phyloP scores from a whole-genome alignment of 2,113 vertebrate genomes.

The Sapajus apella region DNA sequence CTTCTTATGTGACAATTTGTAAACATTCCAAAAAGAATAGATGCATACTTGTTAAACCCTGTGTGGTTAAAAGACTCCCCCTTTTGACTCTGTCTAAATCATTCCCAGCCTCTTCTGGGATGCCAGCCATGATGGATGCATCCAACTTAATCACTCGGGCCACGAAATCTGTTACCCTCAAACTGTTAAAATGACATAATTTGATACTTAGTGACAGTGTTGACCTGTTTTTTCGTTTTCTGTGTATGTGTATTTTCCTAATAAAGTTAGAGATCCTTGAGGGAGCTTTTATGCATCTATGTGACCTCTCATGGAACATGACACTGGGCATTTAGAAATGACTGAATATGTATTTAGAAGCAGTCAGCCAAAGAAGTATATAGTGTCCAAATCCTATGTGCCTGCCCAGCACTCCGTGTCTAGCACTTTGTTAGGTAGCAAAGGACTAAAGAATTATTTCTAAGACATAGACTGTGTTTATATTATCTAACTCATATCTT shows the following conservation, averaged over 20 bases:
- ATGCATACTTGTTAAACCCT: background rate
- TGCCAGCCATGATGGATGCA: background rate
- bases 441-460: background rate
- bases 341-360: background rate
- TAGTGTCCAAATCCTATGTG: background rate
- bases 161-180: background rate
- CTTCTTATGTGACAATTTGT: background rate
- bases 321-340: background rate
- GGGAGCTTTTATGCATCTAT: background rate
- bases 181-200: background rate
- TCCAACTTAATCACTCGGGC: background rate
- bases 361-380: background rate
- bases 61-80: background rate
- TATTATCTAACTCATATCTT: constrained; percentile 2
- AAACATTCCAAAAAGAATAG: background rate
- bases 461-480: background rate
- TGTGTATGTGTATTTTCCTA: background rate
- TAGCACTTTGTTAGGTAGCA: background rate
- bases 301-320: background rate
- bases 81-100: background rate
- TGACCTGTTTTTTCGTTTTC: background rate
- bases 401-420: background rate
- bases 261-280: background rate
- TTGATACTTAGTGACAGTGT: background rate
- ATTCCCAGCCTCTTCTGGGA: background rate